A percentile compares a stretch with the other conserved stretches of the same genome.
Conservation (phyloP, 1,140 invertebrate species). For the Orussus abietinus region DNA sequence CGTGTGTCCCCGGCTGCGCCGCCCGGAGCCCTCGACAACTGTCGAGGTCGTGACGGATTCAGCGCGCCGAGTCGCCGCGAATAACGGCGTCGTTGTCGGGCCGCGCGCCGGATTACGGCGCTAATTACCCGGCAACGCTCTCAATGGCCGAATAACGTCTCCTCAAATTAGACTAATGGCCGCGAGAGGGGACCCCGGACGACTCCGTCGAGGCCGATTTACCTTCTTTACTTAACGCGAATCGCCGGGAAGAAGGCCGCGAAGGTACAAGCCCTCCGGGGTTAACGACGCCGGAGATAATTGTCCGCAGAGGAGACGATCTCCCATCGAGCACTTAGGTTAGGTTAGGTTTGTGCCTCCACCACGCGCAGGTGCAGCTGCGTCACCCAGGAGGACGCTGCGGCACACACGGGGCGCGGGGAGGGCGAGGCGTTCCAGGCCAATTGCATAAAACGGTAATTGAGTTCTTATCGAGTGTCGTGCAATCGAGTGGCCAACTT, state of each 20-base stretch:
- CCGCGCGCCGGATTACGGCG: constrained; percentile 41
- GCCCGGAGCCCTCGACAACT: too few species aligned
- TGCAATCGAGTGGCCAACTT: constrained; percentile 25
- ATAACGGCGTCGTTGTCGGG: constrained; percentile 34
- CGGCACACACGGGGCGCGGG: constrained; percentile 10
- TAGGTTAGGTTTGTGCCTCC: too few species aligned
- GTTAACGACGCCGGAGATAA: too few species aligned
- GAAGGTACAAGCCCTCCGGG: neutral
- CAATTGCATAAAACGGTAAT: constrained; percentile 31
- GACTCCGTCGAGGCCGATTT: constrained; percentile 6
- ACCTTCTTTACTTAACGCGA: constrained; percentile 13
- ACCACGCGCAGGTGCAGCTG: too few species aligned
- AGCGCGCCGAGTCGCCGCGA: constrained; percentile 7
- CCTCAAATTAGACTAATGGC: constrained; percentile 37
- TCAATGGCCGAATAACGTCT: constrained; percentile 36
- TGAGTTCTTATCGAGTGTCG: constrained; percentile 27
- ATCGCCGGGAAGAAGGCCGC: neutral
- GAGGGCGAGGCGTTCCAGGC: constrained; percentile 7
- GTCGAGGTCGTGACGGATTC: too few species aligned
- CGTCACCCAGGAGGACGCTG: too few species aligned
- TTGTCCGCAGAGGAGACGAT: too few species aligned
- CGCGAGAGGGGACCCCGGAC: constrained; percentile 4
- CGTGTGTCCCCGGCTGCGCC: too few species aligned
- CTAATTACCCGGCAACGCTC: constrained; percentile 46
- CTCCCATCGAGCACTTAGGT: too few species aligned